Evolutionary conservation across 2,113 vertebrate genomes (phyloP).

Genomic region (Argyrosomus japonicus): DNA sequence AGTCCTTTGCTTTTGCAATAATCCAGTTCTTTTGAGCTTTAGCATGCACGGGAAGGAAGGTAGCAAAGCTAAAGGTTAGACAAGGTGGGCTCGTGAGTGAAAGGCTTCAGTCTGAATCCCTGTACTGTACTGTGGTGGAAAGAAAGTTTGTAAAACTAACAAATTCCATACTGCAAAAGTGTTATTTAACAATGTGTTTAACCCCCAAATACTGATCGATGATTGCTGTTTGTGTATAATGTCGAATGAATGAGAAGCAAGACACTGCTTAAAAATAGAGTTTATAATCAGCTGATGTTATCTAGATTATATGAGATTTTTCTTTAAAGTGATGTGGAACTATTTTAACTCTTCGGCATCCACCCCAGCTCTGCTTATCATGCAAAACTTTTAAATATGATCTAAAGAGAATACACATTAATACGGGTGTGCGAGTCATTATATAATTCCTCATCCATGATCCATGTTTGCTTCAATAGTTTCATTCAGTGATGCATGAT

Average conservation of each 20-base stretch:
- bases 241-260: neutral
- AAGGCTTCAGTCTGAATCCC: slow-evolving; percentile 26
- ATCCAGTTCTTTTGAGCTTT: slow-evolving; percentile 13
- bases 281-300: slow-evolving; percentile 9
- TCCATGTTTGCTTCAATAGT: slow-evolving; percentile 26
- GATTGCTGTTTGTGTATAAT: neutral
- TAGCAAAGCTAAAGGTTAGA: slow-evolving; percentile 25
- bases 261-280: neutral
- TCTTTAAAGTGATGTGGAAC: slow-evolving; percentile 8
- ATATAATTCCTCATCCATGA: neutral
- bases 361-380: slow-evolving; percentile 1
- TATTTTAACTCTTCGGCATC: slow-evolving; percentile 13
- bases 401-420: slow-evolving; percentile 27
- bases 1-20: slow-evolving; percentile 32
- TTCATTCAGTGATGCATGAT: slow-evolving; percentile 28
- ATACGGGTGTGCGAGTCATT: slow-evolving; percentile 15
- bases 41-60: slow-evolving; percentile 1
- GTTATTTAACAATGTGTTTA: neutral
- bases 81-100: slow-evolving; percentile 25
- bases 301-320: slow-evolving; percentile 5
- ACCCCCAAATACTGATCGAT: neutral
- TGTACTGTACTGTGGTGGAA: slow-evolving; percentile 7
- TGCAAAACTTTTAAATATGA: slow-evolving; percentile 23
- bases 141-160: neutral
- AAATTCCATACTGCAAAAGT: neutral